Evolutionary conservation across 2,797 vertebrate species (phyloP).

Genomic region (Manis javanica): DNA sequence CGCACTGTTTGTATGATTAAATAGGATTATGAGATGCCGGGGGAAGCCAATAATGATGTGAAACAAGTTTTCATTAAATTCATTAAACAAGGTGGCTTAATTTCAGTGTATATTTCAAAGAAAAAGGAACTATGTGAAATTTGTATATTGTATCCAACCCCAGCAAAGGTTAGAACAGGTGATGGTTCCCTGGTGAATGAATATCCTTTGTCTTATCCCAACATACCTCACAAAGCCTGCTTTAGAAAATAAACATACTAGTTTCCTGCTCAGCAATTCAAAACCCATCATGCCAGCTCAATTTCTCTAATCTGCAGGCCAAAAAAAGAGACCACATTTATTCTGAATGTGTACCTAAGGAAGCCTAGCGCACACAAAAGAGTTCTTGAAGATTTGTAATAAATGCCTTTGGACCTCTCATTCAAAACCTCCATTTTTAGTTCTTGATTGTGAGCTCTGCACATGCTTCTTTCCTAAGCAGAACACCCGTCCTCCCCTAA

Average conservation of each 20-base stretch:
- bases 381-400: neutral
- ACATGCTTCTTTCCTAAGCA: neutral
- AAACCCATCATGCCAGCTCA: neutral
- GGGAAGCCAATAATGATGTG: constrained; percentile 19
- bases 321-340: neutral
- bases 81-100: constrained; percentile 23
- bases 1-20: neutral
- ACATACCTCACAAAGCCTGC: neutral
- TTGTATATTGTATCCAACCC: neutral
- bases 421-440: constrained; percentile 31
- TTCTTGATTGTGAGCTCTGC: constrained; percentile 5
- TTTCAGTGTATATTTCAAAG: constrained; percentile 57
- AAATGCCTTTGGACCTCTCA: neutral
- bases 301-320: constrained; percentile 8
- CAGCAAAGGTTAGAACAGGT: constrained; percentile 20
- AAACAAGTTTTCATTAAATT: constrained; percentile 55
- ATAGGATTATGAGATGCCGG: constrained; percentile 23
- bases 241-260: constrained; percentile 40
- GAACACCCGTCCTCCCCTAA: neutral
- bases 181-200: neutral
- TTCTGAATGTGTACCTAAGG: neutral
- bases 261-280: constrained; percentile 53
- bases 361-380: neutral
- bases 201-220: neutral
- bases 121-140: constrained; percentile 25